Evolutionary conservation across 2,797 vertebrate species (phyloP).

Genomic region (Acanthurus tractus): DNA sequence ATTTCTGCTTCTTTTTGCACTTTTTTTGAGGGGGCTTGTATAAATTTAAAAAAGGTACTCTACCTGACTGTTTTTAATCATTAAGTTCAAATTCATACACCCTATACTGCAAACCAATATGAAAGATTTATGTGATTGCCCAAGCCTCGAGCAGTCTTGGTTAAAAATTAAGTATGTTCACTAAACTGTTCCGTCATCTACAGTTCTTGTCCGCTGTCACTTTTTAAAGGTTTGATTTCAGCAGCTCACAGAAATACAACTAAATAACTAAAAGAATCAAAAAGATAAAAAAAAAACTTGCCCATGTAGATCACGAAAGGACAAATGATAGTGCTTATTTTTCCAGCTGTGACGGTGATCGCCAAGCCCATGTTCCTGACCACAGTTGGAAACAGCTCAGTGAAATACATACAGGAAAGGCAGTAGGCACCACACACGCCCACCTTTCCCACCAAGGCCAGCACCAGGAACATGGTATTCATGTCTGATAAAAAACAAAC

Average conservation of each 20-base stretch:
- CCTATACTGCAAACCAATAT: too few relatives aligned
- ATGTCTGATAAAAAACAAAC: constrained; percentile 76
- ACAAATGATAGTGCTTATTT: constrained; percentile 85
- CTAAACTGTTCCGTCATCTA: too few relatives aligned
- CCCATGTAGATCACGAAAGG: constrained; percentile 90
- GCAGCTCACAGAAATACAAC: neutral
- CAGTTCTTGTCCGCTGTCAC: neutral
- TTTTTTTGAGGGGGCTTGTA: too few relatives aligned
- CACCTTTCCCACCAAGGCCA: constrained; percentile 88
- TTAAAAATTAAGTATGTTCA: too few relatives aligned
- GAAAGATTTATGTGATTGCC: too few relatives aligned
- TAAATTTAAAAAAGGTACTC: too few relatives aligned
- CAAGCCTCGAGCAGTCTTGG: too few relatives aligned
- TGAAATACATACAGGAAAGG: constrained; percentile 85
- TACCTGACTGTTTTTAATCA: too few relatives aligned
- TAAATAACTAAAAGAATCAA: neutral
- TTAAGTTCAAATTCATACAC: too few relatives aligned
- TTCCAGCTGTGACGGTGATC: constrained; percentile 82
- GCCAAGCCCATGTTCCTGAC: constrained; percentile 91
- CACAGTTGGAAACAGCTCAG: constrained; percentile 88
- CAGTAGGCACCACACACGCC: constrained; percentile 86
- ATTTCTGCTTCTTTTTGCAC: too few relatives aligned
- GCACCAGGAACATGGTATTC: constrained; percentile 68
- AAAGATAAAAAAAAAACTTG: constrained; percentile 59
- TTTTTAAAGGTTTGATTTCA: constrained; percentile 2